Evolutionary conservation across 2,797 vertebrate genomes (phyloP), one percentile per base, ranked within the genome.

Genomic region (Bryconaethiops microstoma): DNA sequence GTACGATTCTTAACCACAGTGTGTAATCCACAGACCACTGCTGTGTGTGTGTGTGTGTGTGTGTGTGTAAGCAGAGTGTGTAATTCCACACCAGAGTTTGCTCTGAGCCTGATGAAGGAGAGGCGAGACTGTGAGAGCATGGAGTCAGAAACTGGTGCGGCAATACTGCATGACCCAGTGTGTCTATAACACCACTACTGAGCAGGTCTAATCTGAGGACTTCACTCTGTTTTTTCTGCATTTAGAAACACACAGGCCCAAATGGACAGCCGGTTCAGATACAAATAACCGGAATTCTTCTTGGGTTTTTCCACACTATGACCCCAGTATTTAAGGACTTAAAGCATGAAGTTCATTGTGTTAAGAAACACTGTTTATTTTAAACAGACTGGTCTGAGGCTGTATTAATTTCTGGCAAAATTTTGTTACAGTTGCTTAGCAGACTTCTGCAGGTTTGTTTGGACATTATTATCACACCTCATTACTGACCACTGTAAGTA

Each of bases 21-120:
- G 45, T 21, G 50, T 55, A 70, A 74, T 65, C 86, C 80, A 76
- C 78, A 74, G 42, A 42, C 80, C 82, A 60, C n/a, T 42, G 57
- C 48, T 60, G 71, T 42, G 65, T 55, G 64, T 62, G 63, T 57
- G 52, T 35, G 35, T 35, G 4, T 29, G 29, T 29, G 29, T 29
- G n/a, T n/a, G n/a, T n/a, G n/a, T n/a, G n/a, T n/a, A 76, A 59
- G 69, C 50, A 69, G 62, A 77, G 69, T 70, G 65, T 80, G 67
- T 73, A 79, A 78, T 60, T 76, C 65, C 54, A 57, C 17, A 55
- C 70, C 25, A 21, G 69, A 39, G 48, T 16, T 54, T 23, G 2
- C 48, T 5, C 23, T 55, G 29, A 12, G 50, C 17, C 17, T 72
- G 52, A 55, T 72, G 50, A n/a, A 29, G 25, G 8, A 52, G 23